These are phyloP conservation scores for Hyposoter didymator DNA, from an alignment of 2,888 invertebrate genomes.

Conservation along the genomic window DNA sequence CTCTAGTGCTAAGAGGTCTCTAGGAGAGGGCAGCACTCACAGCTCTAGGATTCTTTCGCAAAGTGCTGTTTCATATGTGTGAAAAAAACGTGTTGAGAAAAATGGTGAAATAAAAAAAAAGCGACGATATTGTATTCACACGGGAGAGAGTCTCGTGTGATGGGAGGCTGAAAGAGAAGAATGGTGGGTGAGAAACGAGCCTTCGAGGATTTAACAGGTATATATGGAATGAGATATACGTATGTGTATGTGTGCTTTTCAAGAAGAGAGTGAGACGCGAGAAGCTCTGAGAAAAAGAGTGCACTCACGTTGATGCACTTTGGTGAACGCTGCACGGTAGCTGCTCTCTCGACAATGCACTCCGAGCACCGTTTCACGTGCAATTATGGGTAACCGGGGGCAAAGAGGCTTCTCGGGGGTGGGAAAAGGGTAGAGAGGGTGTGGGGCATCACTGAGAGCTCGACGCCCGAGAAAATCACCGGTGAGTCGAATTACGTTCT, in stretches of 20 bases:
- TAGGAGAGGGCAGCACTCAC: constrained; percentile 19
- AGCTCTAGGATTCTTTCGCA: constrained; percentile 25
- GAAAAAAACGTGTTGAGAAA: constrained; percentile 20
- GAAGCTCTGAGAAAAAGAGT: constrained; percentile 52
- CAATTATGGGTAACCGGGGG: constrained; percentile 61
- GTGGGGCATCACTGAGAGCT: constrained; percentile 26
- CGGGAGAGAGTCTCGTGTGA: background rate
- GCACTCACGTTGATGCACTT: constrained; percentile 56
- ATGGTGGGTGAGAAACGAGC: constrained; percentile 57
- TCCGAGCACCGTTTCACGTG: constrained; percentile 54
- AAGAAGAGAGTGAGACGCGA: constrained; percentile 50
- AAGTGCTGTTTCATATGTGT: constrained; percentile 21
- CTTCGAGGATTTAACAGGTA: constrained; percentile 50
- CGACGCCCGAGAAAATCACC: constrained; percentile 19
- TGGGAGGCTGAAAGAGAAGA: constrained; percentile 23
- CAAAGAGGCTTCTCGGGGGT: constrained; percentile 10
- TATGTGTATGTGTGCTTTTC: constrained; percentile 31
- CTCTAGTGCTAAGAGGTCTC: constrained; percentile 40
- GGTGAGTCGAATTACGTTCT: constrained; percentile 40
- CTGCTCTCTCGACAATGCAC: constrained; percentile 53
- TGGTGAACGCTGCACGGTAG: constrained; percentile 45
- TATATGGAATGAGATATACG: constrained; percentile 17
- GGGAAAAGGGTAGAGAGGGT: constrained; percentile 25
- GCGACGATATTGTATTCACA: background rate
- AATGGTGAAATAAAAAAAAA: constrained; percentile 5